phyloP scores from a whole-genome alignment of 2,113 vertebrate genomes.

The Ciconia boyciana region DNA sequence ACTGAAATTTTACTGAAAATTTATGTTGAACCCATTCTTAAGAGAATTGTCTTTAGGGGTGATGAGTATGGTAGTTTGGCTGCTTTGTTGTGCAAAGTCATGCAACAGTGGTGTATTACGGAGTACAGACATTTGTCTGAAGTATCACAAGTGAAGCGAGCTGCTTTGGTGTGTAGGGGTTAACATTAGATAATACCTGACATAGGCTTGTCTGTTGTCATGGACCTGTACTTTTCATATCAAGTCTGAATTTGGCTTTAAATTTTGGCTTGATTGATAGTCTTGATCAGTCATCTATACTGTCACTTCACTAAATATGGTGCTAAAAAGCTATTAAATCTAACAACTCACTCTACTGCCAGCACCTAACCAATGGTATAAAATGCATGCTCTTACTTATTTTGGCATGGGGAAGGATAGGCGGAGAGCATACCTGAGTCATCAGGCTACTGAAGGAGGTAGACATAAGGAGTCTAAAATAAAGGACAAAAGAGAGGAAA shows the following conservation, averaged over 20 bases:
- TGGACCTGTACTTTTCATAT: neutral
- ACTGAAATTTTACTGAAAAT: neutral
- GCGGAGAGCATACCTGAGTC: neutral
- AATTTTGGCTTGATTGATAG: neutral
- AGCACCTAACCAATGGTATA: neutral
- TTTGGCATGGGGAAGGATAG: neutral
- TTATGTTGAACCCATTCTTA: neutral
- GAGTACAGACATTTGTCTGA: neutral
- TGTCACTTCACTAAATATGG: neutral
- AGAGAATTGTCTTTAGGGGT: neutral
- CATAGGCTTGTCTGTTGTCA: neutral
- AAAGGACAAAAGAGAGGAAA: neutral
- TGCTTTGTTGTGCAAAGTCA: neutral
- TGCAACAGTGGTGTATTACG: neutral
- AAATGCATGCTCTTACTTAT: neutral
- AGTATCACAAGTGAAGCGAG: neutral
- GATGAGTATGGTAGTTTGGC: neutral
- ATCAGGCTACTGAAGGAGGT: neutral
- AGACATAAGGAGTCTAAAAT: neutral
- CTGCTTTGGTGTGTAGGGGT: neutral
- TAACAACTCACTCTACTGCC: accelerated
- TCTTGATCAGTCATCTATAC: neutral
- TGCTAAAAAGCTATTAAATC: neutral
- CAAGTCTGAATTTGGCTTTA: neutral
- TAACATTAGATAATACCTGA: neutral